These are phyloP conservation scores for Spicauda simplicius DNA, from an alignment of 2,888 invertebrate genomes.

Conservation along the genomic window DNA sequence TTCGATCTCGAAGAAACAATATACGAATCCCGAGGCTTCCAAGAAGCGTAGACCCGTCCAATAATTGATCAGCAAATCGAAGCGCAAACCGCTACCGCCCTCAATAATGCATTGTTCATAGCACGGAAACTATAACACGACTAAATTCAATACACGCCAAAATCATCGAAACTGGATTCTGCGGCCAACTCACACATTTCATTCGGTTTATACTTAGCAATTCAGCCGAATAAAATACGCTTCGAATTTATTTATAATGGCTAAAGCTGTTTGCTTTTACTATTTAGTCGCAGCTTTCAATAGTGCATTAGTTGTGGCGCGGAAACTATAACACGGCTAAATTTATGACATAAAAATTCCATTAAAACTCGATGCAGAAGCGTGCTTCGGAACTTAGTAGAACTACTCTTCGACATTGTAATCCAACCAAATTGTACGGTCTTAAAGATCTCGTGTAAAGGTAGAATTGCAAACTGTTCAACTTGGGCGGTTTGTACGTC, in stretches of 20 bases:
- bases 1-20: conserved; percentile 4
- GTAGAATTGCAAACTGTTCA: background rate
- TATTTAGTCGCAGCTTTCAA: background rate
- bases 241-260: background rate
- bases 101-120: conserved; percentile 71
- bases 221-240: conserved; percentile 37
- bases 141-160: conserved; percentile 13
- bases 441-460: background rate
- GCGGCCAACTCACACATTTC: background rate
- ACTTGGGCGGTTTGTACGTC: background rate
- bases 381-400: background rate
- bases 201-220: conserved; percentile 4
- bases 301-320: conserved; percentile 1
- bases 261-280: conserved; percentile 2
- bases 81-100: conserved; percentile 74
- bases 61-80: conserved; percentile 75
- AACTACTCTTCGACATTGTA: conserved; percentile 6
- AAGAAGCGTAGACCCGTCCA: conserved; percentile 13
- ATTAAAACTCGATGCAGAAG: conserved; percentile 7
- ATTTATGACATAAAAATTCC: conserved; percentile 14
- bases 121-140: conserved; percentile 57
- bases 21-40: conserved; percentile 6
- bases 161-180: background rate
- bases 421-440: background rate
- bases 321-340: conserved; percentile 14